Conservation (phyloP, 2,113 vertebrate species). For the Paramisgurnus dabryanus region DNA sequence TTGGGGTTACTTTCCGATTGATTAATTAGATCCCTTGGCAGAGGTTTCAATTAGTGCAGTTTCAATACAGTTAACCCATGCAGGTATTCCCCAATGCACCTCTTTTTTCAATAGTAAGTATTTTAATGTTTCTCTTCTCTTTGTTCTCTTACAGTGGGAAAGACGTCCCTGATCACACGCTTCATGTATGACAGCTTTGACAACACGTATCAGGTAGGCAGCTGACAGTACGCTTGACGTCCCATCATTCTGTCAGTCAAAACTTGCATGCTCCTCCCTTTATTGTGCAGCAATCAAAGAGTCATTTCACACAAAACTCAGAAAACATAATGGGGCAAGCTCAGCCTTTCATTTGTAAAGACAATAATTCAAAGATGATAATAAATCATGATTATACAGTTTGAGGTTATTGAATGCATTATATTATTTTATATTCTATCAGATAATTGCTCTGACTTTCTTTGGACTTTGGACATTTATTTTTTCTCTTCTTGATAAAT, state of each 20-base stretch:
- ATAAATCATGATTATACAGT: constrained; percentile 1
- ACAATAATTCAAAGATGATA: background rate
- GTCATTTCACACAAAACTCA: background rate
- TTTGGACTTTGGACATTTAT: too few species aligned
- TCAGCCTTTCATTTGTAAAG: constrained; percentile 11
- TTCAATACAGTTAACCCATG: constrained; percentile 22
- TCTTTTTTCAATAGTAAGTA: constrained; percentile 37
- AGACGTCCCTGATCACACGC: constrained; percentile 91
- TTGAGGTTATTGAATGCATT: background rate
- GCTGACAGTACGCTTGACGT: constrained; percentile 5
- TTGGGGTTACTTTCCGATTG: constrained; percentile 50
- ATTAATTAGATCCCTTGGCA: constrained; percentile 67
- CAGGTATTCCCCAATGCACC: constrained; percentile 20
- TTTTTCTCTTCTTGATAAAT: background rate
- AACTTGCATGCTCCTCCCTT: constrained; percentile 1
- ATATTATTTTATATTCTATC: too few species aligned
- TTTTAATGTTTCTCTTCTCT: constrained; percentile 58
- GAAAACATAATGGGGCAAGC: constrained; percentile 5
- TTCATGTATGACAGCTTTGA: constrained; percentile 97
- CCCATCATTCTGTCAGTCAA: constrained; percentile 39
- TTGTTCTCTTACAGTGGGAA: constrained; percentile 83
- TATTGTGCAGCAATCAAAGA: constrained; percentile 26
- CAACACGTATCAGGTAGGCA: constrained; percentile 89
- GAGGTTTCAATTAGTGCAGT: constrained; percentile 36
- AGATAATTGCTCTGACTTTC: too few species aligned